Conservation (phyloP, 2,113 vertebrate genomes). For the human region GRCh38 chr22:45505501-45506000, state of each 20-base stretch:
- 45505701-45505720: not conserved
- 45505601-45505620: rapidly evolving
- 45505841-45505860: no score
- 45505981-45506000: no score
- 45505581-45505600: not conserved
- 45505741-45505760: rapidly evolving
- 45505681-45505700: not conserved
- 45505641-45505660: rapidly evolving
- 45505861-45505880: no score
- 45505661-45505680: not conserved
- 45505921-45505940: no score
- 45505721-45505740: rapidly evolving
- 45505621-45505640: not conserved
- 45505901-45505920: no score
- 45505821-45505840: no score
- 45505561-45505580: not conserved
- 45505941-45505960: no score
- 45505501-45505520: not conserved
- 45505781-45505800: no score
- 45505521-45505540: rapidly evolving
- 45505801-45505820: no score
- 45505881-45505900: no score
- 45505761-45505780: no score
- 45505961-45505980: no score
- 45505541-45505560: not conserved